Evolutionary conservation across 2,113 vertebrate genomes (phyloP).

Genomic region (Macheiramphus alcinus): DNA sequence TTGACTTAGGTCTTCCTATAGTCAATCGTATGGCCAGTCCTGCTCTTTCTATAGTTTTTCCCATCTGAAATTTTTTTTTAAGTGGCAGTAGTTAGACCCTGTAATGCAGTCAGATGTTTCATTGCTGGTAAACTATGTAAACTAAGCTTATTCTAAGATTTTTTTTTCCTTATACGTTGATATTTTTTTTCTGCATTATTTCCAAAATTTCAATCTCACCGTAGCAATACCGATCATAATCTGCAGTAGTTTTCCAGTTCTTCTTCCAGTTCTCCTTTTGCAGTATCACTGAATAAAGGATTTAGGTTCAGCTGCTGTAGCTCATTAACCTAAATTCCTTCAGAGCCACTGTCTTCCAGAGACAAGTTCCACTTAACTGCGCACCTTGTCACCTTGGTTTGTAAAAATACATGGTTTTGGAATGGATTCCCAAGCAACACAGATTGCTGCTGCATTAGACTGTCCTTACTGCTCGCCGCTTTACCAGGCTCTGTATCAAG

Average conservation of each 20-base stretch:
- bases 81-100: neutral
- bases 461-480: neutral
- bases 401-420: neutral
- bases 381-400: neutral
- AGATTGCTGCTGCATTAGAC: neutral
- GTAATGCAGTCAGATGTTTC: neutral
- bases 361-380: neutral
- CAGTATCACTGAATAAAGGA: neutral
- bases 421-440: neutral
- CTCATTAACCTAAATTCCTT: constrained; percentile 11
- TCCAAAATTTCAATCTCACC: neutral
- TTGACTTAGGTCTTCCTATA: neutral
- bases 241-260: neutral
- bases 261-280: neutral
- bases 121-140: neutral
- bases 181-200: neutral
- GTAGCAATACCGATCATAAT: neutral
- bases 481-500: neutral
- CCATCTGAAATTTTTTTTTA: neutral
- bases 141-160: neutral
- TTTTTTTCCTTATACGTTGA: neutral
- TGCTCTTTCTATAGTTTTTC: neutral
- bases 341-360: neutral
- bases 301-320: neutral
- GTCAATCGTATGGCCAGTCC: neutral